Percentiles rank a stretch among this genome's conserved stretches.
phyloP scores from a whole-genome alignment of 2,797 vertebrate genomes.

The Sebastes paucispinis region DNA sequence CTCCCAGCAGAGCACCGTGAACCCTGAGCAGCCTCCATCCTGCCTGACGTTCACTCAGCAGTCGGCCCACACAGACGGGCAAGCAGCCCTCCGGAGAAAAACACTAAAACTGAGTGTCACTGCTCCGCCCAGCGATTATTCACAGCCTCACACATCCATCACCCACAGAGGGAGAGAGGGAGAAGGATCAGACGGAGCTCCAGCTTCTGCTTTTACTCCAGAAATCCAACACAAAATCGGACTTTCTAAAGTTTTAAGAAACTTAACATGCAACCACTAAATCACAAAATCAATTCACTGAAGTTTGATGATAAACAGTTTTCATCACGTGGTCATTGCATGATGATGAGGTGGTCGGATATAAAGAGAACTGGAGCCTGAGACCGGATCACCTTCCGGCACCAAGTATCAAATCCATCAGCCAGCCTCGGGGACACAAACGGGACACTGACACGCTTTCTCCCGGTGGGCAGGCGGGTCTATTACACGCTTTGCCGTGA shows the following conservation, averaged over 20 bases:
- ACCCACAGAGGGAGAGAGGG: neutral
- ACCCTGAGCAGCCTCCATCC: neutral
- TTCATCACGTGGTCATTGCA: neutral
- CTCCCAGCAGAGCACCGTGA: neutral
- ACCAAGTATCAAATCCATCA: too few relatives aligned
- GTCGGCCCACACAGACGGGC: conserved; percentile 2
- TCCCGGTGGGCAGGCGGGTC: too few relatives aligned
- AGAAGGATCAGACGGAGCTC: neutral
- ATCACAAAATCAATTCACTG: too few relatives aligned
- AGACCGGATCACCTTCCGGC: too few relatives aligned
- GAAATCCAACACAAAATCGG: accelerated
- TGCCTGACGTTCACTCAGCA: neutral
- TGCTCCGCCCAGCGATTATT: conserved; percentile 20
- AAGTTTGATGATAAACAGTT: neutral
- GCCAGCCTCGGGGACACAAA: too few relatives aligned
- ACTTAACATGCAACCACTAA: too few relatives aligned
- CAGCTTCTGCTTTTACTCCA: neutral
- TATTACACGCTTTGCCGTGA: too few relatives aligned
- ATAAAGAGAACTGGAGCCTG: too few relatives aligned
- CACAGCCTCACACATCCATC: conserved; percentile 33
- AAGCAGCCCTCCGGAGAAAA: conserved; percentile 7
- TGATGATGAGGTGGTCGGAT: too few relatives aligned
- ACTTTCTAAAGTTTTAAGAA: neutral
- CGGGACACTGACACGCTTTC: too few relatives aligned
- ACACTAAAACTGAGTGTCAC: neutral